A percentile compares a stretch with the other conserved stretches of the same genome.
Conservation (phyloP, 2,113 vertebrate genomes). For the Riparia riparia region DNA sequence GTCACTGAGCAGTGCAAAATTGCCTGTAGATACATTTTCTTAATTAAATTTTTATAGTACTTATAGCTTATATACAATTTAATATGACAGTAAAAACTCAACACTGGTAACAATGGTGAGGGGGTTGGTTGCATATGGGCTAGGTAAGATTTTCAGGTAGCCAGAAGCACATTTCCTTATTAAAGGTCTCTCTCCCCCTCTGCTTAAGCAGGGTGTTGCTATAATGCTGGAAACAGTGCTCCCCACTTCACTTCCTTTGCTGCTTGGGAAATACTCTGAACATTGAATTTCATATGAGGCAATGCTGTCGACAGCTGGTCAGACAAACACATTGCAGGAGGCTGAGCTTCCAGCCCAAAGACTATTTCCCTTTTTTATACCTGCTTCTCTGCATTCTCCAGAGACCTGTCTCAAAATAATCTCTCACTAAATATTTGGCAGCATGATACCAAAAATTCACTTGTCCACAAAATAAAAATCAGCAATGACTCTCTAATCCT, state of each 20-base stretch:
- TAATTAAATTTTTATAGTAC: not conserved
- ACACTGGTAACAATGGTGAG: not conserved
- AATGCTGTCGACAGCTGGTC: conserved; percentile 65
- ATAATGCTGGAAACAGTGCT: not conserved
- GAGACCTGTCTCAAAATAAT: not conserved
- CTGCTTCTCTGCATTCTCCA: not conserved
- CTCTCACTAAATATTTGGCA: not conserved
- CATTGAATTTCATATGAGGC: not conserved
- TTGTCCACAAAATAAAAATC: not conserved
- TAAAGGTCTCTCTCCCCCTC: not conserved
- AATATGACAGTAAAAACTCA: not conserved
- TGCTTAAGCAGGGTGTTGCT: not conserved
- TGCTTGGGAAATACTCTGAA: not conserved
- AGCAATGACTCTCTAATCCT: not conserved
- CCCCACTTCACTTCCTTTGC: not conserved
- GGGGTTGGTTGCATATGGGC: not conserved
- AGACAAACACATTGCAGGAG: conserved; percentile 46
- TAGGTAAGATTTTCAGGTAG: not conserved
- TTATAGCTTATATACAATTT: not conserved
- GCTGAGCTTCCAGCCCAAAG: not conserved
- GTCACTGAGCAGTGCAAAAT: not conserved
- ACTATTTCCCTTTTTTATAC: not conserved
- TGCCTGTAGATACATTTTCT: not conserved
- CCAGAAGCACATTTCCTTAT: not conserved
- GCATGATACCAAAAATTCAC: not conserved